Percentiles rank a stretch among this genome's conserved stretches.
Conservation (phyloP, 2,888 invertebrate genomes). For the Lycia hirtaria region DNA sequence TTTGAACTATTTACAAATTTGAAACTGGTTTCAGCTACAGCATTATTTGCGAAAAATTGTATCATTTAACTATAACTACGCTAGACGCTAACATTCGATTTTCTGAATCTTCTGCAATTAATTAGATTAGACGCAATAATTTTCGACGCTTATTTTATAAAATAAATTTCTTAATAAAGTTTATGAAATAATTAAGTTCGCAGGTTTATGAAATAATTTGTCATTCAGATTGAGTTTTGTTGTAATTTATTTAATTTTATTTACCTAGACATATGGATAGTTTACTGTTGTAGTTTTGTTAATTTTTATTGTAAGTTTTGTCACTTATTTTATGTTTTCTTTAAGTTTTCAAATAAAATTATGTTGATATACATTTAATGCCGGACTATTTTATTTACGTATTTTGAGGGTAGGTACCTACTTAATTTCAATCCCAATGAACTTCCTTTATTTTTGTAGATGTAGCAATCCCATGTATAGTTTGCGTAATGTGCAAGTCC, state of each 20-base stretch:
- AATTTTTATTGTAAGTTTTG: constrained; percentile 4
- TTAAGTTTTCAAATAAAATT: constrained; percentile 18
- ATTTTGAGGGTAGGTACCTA: not conserved
- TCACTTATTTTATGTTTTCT: constrained; percentile 1
- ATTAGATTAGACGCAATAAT: too few species aligned
- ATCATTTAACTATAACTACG: too few species aligned
- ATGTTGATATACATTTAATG: not conserved
- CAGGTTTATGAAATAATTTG: not conserved
- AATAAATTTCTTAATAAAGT: not conserved
- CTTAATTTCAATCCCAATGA: not conserved
- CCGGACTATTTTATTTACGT: not conserved
- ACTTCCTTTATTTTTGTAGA: not conserved
- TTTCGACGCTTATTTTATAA: not conserved
- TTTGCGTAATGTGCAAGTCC: too few species aligned
- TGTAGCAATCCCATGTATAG: too few species aligned
- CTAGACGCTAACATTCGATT: too few species aligned
- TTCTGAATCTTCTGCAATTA: too few species aligned
- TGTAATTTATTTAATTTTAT: constrained; percentile 14
- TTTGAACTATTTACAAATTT: too few species aligned
- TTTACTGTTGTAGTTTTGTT: constrained; percentile 1
- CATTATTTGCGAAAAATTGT: too few species aligned
- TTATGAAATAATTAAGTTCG: not conserved
- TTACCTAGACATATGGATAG: constrained; percentile 26
- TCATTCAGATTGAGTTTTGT: not conserved
- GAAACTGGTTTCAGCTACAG: too few species aligned